Evolutionary conservation across 2,797 vertebrate genomes (phyloP).

Genomic region (Centropyge bicolor): DNA sequence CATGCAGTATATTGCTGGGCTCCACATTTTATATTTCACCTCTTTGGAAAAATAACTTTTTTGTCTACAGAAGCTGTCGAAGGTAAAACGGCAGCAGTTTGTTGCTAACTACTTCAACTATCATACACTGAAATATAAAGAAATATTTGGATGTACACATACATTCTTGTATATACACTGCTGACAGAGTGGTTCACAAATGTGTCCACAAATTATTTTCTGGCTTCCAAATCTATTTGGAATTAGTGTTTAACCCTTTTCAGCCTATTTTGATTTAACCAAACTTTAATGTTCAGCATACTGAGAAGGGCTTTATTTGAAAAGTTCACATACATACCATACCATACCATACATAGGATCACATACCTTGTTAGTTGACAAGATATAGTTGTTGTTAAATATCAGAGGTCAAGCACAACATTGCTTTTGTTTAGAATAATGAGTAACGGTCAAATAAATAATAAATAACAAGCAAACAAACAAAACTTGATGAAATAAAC

Average conservation of each 20-base stretch:
- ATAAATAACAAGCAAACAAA: not conserved
- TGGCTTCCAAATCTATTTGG: not conserved
- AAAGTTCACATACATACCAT: not conserved
- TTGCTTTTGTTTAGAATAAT: not conserved
- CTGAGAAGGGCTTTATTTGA: not conserved
- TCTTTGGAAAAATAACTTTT: constrained; percentile 3
- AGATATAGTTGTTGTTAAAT: not conserved
- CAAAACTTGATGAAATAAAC: not conserved
- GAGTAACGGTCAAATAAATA: too few relatives aligned
- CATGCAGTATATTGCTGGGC: constrained; percentile 57
- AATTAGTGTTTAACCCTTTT: not conserved
- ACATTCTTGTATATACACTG: not conserved
- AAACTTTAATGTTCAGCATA: not conserved
- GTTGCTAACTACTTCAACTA: not conserved
- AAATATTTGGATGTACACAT: not conserved
- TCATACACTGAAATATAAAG: not conserved
- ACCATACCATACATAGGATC: not conserved
- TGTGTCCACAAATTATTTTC: too few relatives aligned
- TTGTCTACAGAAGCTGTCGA: not conserved
- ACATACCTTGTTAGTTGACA: not conserved
- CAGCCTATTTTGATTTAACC: not conserved
- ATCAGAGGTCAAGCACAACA: not conserved
- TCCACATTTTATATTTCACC: constrained; percentile 41
- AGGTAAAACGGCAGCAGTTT: not conserved
- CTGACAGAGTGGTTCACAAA: not conserved